These are phyloP conservation scores for Laterallus jamaicensis DNA, from an alignment of 2,113 vertebrate genomes.

Conservation along the genomic window DNA sequence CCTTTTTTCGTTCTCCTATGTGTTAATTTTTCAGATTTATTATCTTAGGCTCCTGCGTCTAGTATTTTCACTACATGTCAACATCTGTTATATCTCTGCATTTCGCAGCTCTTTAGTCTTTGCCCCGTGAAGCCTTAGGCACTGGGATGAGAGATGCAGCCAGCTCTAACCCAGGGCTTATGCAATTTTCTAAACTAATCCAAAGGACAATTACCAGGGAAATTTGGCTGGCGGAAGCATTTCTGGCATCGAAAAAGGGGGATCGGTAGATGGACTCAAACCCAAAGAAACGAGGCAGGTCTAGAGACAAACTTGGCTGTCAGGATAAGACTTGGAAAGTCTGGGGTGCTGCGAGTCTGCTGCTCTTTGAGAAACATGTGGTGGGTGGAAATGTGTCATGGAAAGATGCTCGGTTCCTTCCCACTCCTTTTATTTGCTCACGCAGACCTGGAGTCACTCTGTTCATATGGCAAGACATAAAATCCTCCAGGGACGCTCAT, in stretches of 20 bases:
- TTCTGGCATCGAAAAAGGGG: background rate
- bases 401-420: background rate
- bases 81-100: constrained; percentile 22
- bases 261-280: background rate
- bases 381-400: background rate
- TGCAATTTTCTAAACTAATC: background rate
- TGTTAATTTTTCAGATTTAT: constrained; percentile 70
- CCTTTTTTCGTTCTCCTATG: constrained; percentile 20
- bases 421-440: background rate
- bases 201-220: background rate
- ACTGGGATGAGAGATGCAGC: background rate
- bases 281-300: background rate
- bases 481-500: background rate
- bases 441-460: background rate
- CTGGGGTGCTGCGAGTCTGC: background rate
- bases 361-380: background rate
- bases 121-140: background rate
- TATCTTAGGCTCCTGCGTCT: constrained; percentile 9
- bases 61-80: constrained; percentile 11
- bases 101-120: constrained; percentile 1
- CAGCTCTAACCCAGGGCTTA: background rate
- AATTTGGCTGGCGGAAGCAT: background rate
- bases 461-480: fast-evolving
- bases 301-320: background rate
- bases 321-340: background rate